A percentile compares a stretch with the other conserved stretches of the same genome.
Conservation (phyloP, 2,888 invertebrate species). For the Coremacera marginata region DNA sequence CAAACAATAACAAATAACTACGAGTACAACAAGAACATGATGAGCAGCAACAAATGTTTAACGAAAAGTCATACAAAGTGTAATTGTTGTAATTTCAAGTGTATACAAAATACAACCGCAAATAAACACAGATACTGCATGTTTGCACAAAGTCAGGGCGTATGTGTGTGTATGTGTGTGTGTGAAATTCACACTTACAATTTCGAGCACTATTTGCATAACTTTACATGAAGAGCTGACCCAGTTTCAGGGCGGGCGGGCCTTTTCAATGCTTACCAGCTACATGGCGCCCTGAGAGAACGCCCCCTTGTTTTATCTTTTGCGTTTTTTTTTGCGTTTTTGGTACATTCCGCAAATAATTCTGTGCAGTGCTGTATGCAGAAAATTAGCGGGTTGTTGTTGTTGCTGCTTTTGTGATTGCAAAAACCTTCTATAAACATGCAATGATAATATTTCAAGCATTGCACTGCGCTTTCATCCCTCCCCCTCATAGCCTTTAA, state of each 20-base stretch:
- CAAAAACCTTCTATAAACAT: too few relatives aligned
- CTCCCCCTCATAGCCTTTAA: background rate
- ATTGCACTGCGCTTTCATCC: background rate
- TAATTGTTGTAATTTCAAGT: conserved; percentile 4
- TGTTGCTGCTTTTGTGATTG: too few relatives aligned
- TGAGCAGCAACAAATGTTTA: background rate
- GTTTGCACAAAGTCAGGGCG: background rate
- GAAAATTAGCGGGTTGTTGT: too few relatives aligned
- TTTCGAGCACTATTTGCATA: background rate
- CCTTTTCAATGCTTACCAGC: background rate
- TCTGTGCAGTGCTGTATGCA: too few relatives aligned
- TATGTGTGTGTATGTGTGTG: background rate
- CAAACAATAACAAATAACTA: too few relatives aligned
- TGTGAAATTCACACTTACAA: background rate
- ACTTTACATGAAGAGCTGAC: background rate
- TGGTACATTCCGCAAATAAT: background rate
- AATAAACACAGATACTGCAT: background rate
- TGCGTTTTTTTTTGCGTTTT: background rate
- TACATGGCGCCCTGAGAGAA: background rate
- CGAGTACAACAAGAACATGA: background rate
- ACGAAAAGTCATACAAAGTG: conserved; percentile 15
- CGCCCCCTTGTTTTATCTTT: background rate
- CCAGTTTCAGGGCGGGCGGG: background rate
- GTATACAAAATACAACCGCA: background rate
- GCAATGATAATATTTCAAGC: background rate